phyloP scores from a whole-genome alignment of 1,140 invertebrate species.

The Drosophila pruinosa region DNA sequence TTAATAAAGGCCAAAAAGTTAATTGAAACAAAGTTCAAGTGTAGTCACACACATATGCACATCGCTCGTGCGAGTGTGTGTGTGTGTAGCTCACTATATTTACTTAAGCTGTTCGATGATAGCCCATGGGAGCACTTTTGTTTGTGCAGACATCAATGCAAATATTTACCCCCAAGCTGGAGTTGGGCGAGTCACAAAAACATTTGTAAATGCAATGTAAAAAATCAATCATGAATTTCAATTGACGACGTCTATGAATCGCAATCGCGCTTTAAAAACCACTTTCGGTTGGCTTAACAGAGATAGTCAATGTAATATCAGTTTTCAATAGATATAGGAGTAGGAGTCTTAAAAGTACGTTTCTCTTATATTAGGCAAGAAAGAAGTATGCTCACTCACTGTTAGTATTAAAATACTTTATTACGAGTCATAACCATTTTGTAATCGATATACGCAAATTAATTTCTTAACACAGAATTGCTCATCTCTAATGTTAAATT shows the following conservation, averaged over 20 bases:
- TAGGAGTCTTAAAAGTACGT: too few relatives aligned
- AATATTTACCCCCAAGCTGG: constrained; percentile 22
- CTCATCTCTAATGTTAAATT: neutral
- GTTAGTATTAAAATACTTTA: neutral
- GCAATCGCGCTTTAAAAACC: neutral
- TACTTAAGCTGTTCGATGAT: constrained; percentile 9
- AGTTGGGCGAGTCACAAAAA: neutral
- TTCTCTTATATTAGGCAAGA: too few relatives aligned
- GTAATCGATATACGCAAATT: neutral
- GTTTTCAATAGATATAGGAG: too few relatives aligned
- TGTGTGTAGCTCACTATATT: neutral
- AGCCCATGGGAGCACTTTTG: neutral
- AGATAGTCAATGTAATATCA: neutral
- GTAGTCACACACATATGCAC: constrained; percentile 3
- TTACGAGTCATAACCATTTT: neutral
- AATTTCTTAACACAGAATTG: neutral
- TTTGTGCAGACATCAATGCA: constrained; percentile 37
- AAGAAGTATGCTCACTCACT: neutral
- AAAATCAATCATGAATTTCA: neutral
- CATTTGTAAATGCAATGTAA: neutral
- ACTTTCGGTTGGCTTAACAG: neutral
- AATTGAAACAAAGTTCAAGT: constrained; percentile 55
- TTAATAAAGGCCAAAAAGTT: constrained; percentile 68
- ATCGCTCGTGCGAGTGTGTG: too few relatives aligned
- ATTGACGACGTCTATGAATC: neutral